These are phyloP conservation scores for Pollenia amentaria DNA, from an alignment of 2,888 invertebrate genomes.

Conservation along the genomic window DNA sequence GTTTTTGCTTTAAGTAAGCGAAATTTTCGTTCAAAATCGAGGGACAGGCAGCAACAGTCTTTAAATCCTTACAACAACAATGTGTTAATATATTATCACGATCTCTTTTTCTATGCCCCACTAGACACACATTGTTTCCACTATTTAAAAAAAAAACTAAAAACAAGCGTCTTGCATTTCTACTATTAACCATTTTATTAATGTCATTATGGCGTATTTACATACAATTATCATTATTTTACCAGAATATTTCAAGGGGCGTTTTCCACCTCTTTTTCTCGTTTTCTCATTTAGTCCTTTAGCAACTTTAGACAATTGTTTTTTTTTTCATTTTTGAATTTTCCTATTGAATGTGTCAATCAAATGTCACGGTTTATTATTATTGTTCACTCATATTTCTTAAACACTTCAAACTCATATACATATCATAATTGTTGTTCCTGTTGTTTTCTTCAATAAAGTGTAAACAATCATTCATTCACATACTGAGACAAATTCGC, in stretches of 20 bases:
- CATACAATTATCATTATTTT: conserved; percentile 8
- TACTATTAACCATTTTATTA: not conserved
- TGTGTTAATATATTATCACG: no score
- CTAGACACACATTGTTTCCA: no score
- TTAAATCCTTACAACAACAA: no score
- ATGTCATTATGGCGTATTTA: conserved; percentile 4
- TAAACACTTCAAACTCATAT: not conserved
- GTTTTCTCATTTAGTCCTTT: not conserved
- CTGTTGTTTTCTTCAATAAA: not conserved
- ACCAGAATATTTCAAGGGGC: not conserved
- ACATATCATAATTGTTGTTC: not conserved
- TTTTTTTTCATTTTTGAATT: not conserved
- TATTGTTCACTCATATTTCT: conserved; percentile 28
- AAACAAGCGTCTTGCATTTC: no score
- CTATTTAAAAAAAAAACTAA: no score
- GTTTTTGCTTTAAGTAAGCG: no score
- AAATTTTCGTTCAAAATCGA: no score
- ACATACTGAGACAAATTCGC: not conserved
- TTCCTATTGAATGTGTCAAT: not conserved
- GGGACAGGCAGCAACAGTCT: no score
- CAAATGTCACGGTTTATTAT: conserved; percentile 35
- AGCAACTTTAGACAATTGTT: no score
- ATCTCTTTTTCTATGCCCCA: no score
- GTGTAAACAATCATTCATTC: not conserved
- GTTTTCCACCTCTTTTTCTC: conserved; percentile 20